Conservation (phyloP, 1,140 invertebrate genomes). For the Papilio aristodemus region DNA sequence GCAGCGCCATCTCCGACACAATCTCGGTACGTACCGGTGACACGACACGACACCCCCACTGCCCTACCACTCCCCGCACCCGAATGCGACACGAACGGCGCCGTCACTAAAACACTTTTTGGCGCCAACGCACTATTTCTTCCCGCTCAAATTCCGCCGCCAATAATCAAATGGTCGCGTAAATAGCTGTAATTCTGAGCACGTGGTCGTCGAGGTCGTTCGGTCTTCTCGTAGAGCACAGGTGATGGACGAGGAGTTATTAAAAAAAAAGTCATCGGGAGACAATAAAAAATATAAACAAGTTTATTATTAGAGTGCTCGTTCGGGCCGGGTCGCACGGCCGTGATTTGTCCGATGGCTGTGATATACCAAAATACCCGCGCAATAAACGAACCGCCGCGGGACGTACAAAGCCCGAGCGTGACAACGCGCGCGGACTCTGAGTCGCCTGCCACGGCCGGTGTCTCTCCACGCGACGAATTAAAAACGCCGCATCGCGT, state of each 20-base stretch:
- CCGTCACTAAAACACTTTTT: conserved; percentile 44
- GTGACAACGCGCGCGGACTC: conserved; percentile 57
- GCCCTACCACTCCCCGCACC: conserved; percentile 35
- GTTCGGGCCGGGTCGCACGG: conserved; percentile 75
- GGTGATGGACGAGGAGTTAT: conserved; percentile 47
- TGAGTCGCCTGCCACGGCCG: conserved; percentile 51
- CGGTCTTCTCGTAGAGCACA: conserved; percentile 17
- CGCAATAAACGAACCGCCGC: conserved; percentile 66
- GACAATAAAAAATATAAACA: conserved; percentile 79
- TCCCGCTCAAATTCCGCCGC: conserved; percentile 46
- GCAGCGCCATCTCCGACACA: conserved; percentile 74
- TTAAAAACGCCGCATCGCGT: background rate
- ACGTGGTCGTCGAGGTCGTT: conserved; percentile 65
- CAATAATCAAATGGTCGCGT: conserved; percentile 52
- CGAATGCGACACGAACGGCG: conserved; percentile 36
- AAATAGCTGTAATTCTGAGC: conserved; percentile 60
- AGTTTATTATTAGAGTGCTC: conserved; percentile 79
- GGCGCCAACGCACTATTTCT: conserved; percentile 53
- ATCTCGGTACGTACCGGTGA: conserved; percentile 68
- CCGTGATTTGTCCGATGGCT: conserved; percentile 77
- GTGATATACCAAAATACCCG: conserved; percentile 78
- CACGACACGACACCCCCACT: conserved; percentile 15
- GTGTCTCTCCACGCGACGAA: conserved; percentile 17
- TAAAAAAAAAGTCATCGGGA: conserved; percentile 66
- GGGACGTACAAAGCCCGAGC: conserved; percentile 61